Evolutionary conservation across 2,888 invertebrate species (phyloP), one percentile per base, ranked within the genome.

Genomic region (Monoplex corrugatus): DNA sequence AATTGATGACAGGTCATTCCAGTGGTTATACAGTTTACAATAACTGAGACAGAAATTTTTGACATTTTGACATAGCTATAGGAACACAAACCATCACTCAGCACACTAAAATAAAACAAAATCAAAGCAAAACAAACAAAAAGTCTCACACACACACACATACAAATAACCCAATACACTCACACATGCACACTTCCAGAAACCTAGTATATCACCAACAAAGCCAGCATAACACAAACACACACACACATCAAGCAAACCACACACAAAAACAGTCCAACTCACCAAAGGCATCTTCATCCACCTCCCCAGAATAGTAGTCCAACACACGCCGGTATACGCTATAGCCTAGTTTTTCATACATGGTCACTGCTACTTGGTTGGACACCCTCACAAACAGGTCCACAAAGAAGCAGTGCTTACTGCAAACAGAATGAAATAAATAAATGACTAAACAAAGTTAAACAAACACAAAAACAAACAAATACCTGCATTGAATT

Each of bases 351-450:
- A 99, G 97, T 96, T 98, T 98, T 94, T 98, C 98, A 96, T 99
- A 99, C 99, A 99, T 99, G 94, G 98, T 98, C 89, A 99, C 99
- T 0, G 99, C 99, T 82, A 99, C 98, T 96, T 98, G 98, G 96
- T 99, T 99, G 95, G 99, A 99, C 23, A 99, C 98, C 94, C 99
- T 97, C 5, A 99, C 99, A 97, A 99, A 99, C 68, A 99, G 97
- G 96, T 99, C 99, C 32, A 99, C 99, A 96, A 99, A 99, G 96
- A 98, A 99, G 44, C 98, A 98, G 88, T 98, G 97, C 96, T 99
- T 99, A 96, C 99, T 99, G 96, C 83, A 97, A 72, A 35, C 6
- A 35, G 35, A 72, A 72, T 35, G 8, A 35, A 5, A 72, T 13
- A 8, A 63, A 63, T 3, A 63, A 63, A 63, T 3, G 28, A 28